Evolutionary conservation across 2,113 vertebrate genomes (phyloP), one percentile per base, ranked within the genome.

Genomic region (Thamnaconus septentrionalis): DNA sequence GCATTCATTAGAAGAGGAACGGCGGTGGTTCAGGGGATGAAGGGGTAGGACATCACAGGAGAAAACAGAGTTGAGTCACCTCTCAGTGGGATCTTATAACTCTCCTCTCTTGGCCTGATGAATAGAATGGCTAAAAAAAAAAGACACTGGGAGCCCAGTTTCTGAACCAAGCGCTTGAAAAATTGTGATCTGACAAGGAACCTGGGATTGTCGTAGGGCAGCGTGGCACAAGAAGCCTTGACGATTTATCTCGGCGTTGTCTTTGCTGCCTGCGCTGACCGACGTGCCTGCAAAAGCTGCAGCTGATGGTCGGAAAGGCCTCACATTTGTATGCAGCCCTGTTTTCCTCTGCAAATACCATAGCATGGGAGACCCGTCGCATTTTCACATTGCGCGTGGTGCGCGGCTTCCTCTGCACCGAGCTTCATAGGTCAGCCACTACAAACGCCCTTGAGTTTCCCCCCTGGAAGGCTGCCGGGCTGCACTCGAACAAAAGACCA

Each of bases 401-500:
- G 70, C 61, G 66, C 59, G 70, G 45, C 76, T 78, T 73, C 65
- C 80, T 76, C 71, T 72, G 64, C 71, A 55, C 73, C 59, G 71
- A 85, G 75, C 66, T 76, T 85, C 68, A 79, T 62, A 78, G 78
- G 58, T 76, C 64, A 64, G 59, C 66, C 57, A 73, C 77, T 82
- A 56, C 69, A 77, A 87, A 86, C 76, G 78, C 76, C 84, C 83
- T 90, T 84, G 80, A 89, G 81, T 70, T 80, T 83, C 73, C 64
- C 18, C 82, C 68, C 76, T 85, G 87, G 82, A 83, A 87, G 76
- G 54, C 53, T 81, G 85, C 73, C 73, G 55, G 71, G 76, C 75
- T 64, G 46, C 62, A 75, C 76, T 79, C 65, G 80, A 75, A 89
- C 75, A 82, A 85, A 85, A 86, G 74, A 79, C 71, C 73, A 81